Conservation (phyloP, 2,797 vertebrate species). For the Sphenopsis melanotis region DNA sequence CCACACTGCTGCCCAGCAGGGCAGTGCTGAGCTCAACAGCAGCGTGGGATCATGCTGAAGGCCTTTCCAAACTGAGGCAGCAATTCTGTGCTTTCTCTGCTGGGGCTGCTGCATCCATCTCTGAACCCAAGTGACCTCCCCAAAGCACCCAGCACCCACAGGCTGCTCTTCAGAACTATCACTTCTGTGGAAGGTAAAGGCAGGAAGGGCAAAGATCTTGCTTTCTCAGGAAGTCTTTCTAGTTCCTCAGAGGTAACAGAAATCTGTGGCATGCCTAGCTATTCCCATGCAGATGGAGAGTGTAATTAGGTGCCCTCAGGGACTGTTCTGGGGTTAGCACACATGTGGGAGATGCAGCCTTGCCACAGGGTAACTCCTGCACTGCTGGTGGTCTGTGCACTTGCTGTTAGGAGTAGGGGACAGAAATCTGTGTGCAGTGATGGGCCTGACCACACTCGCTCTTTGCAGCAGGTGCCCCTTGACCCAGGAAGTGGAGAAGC, state of each 20-base stretch:
- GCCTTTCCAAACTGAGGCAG: background rate
- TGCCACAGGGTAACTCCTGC: background rate
- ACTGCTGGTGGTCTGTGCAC: fast-evolving
- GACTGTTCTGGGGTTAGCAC: background rate
- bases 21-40: background rate
- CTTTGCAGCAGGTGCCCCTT: background rate
- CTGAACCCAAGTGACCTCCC: background rate
- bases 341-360: background rate
- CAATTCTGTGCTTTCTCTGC: background rate
- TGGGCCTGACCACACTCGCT: background rate
- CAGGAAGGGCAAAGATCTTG: background rate
- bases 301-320: background rate
- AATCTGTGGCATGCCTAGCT: background rate
- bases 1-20: background rate
- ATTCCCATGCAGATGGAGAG: background rate
- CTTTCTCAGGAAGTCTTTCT: background rate
- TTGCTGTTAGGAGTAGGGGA: background rate
- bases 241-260: background rate
- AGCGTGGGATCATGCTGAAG: fast-evolving
- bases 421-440: background rate
- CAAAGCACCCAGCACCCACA: background rate
- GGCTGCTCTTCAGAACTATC: background rate
- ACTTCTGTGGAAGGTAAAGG: background rate
- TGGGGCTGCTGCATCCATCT: background rate
- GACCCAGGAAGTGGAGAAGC: background rate